phyloP scores from a whole-genome alignment of 2,113 vertebrate genomes.

The Equus przewalskii region DNA sequence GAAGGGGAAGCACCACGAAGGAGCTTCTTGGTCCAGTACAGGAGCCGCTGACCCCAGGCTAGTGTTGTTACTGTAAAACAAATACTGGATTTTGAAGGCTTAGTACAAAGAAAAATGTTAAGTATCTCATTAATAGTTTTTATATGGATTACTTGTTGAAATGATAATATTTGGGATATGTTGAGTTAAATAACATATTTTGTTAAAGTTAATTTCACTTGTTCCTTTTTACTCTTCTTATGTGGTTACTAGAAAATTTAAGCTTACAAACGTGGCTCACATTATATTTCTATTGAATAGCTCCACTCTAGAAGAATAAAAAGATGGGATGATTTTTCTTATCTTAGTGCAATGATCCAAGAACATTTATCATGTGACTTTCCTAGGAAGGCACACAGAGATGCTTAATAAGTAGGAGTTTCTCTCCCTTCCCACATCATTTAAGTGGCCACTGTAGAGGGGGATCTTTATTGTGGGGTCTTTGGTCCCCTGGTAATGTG shows the following conservation, averaged over 20 bases:
- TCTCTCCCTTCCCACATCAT: neutral
- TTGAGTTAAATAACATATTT: neutral
- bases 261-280: neutral
- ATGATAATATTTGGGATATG: neutral
- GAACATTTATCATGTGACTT: neutral
- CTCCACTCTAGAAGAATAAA: neutral
- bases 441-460: neutral
- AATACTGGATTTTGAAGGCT: neutral
- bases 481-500: neutral
- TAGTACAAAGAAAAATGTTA: neutral
- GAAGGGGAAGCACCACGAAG: neutral
- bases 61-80: neutral
- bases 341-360: neutral
- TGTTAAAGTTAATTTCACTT: neutral
- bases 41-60: neutral
- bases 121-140: neutral
- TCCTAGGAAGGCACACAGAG: neutral
- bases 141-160: neutral
- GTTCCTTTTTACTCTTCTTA: neutral
- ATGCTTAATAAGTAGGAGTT: neutral
- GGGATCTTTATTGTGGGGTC: neutral
- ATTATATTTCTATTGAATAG: neutral
- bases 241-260: constrained; percentile 26
- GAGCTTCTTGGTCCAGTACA: neutral
- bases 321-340: neutral